phyloP scores from a whole-genome alignment of 2,113 vertebrate species.

The Aegotheles bennettii region DNA sequence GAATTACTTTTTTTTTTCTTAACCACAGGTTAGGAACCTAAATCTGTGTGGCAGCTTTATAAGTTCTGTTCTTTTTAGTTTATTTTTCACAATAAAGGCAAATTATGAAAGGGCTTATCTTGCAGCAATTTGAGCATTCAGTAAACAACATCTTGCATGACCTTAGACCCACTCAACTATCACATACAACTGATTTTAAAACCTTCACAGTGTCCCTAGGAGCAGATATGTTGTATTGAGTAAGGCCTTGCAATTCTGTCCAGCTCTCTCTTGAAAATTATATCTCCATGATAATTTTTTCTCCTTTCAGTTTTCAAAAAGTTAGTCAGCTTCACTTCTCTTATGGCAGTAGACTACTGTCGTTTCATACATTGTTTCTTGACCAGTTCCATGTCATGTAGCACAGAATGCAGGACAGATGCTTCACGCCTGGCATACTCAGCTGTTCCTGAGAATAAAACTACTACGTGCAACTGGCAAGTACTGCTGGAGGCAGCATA shows the following conservation, averaged over 20 bases:
- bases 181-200: background rate
- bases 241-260: background rate
- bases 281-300: background rate
- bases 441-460: slow-evolving; percentile 68
- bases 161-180: background rate
- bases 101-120: background rate
- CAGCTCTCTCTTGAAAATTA: background rate
- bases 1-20: background rate
- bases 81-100: background rate
- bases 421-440: slow-evolving; percentile 58
- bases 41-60: background rate
- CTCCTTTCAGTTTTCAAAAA: background rate
- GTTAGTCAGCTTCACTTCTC: background rate
- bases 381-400: background rate
- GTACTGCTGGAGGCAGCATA: slow-evolving; percentile 18
- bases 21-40: background rate
- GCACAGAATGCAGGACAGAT: slow-evolving; percentile 60
- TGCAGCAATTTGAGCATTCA: background rate
- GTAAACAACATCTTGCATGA: background rate
- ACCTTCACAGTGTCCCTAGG: background rate
- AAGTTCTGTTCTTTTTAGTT: background rate
- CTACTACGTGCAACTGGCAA: slow-evolving; percentile 15
- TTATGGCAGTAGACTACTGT: background rate
- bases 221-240: background rate
- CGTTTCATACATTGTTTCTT: background rate